Evolutionary conservation across 2,113 vertebrate species (phyloP).

Genomic region (Ammodramus savannarum): DNA sequence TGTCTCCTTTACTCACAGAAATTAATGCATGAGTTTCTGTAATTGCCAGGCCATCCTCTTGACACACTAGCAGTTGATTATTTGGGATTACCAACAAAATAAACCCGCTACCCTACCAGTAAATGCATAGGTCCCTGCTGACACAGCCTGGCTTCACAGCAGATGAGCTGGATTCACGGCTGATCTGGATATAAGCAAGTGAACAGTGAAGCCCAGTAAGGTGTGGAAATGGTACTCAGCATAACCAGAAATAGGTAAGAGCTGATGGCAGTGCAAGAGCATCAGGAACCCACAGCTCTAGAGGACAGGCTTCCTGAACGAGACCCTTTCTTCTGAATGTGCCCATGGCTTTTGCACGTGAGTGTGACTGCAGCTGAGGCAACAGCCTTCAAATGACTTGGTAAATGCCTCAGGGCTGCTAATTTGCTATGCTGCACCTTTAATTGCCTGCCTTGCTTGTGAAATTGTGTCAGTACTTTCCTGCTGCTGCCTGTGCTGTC

Average conservation of each 20-base stretch:
- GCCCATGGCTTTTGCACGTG: conserved; percentile 53
- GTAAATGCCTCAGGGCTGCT: conserved; percentile 23
- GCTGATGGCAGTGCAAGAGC: neutral
- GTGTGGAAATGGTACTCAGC: neutral
- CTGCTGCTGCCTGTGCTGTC: neutral
- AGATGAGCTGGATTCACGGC: neutral
- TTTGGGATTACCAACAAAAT: conserved; percentile 17
- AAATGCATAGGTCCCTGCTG: neutral
- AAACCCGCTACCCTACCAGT: neutral
- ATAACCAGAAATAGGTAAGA: conserved; percentile 30
- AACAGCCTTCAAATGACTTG: conserved; percentile 10
- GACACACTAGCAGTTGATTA: neutral
- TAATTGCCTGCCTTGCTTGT: conserved; percentile 40
- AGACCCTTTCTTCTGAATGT: conserved; percentile 4
- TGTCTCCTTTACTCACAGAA: conserved; percentile 18
- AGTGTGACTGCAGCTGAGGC: conserved; percentile 1
- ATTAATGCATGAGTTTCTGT: conserved; percentile 17
- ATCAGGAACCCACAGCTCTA: neutral
- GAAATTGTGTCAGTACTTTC: conserved; percentile 21
- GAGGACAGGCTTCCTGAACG: neutral
- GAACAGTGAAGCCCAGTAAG: neutral
- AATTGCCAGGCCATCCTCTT: neutral
- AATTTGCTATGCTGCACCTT: conserved; percentile 38
- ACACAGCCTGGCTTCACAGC: neutral
- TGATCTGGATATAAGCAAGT: neutral